Percentiles rank a stretch among this genome's conserved stretches.
These are phyloP conservation scores for Bombus soroeensis DNA, from an alignment of 1,140 invertebrate species.

Conservation along the genomic window DNA sequence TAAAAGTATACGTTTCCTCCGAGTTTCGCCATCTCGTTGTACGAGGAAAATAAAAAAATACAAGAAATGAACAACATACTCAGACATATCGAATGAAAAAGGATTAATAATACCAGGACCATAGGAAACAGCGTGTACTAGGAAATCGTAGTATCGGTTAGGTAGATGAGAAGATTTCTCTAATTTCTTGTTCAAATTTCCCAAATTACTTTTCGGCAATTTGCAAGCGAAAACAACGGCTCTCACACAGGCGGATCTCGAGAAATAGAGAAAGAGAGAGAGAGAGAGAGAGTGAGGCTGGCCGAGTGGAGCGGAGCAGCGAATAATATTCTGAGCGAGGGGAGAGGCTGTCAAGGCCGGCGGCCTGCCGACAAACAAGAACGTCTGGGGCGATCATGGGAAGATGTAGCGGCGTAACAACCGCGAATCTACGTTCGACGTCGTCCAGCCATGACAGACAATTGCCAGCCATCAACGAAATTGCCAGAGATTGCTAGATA, in stretches of 20 bases:
- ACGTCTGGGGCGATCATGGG: constrained; percentile 7
- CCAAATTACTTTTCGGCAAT: background rate
- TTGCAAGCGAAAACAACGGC: background rate
- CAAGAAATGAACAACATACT: too few species aligned
- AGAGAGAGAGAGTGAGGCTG: background rate
- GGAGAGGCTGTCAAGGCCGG: background rate
- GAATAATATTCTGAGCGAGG: background rate
- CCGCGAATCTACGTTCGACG: constrained; percentile 26
- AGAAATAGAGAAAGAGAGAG: background rate
- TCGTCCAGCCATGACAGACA: constrained; percentile 30
- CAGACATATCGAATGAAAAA: too few species aligned
- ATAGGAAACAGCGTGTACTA: too few species aligned
- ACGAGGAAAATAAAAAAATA: too few species aligned
- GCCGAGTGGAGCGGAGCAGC: background rate
- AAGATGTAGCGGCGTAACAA: constrained; percentile 17
- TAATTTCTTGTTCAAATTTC: background rate
- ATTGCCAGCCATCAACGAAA: constrained; percentile 54
- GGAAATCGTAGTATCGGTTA: too few species aligned
- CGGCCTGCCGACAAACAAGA: background rate
- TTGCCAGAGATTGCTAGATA: constrained; percentile 53
- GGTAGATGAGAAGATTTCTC: too few species aligned
- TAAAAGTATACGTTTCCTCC: too few species aligned
- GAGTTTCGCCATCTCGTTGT: too few species aligned
- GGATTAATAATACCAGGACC: too few species aligned
- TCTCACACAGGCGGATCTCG: background rate